Base-by-base conservation (phyloP, 2,797 vertebrate species). In the Garrulus glandarius region DNA sequence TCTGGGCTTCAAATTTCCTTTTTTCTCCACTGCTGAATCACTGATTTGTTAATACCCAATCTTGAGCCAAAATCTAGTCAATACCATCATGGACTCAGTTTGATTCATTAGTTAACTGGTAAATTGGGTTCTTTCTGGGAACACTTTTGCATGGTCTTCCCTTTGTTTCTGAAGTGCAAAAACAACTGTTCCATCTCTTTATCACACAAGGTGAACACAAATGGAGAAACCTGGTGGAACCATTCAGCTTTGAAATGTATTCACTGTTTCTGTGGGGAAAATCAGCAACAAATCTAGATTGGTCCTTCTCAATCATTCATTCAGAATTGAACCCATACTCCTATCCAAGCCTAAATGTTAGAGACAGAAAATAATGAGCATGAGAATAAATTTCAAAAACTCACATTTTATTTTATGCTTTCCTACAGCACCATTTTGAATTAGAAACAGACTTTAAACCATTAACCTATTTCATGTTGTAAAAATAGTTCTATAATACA, bases 391-490 rank as follows among this genome's bases (percentile, higher is more conserved):
- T 74, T 95, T 74, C 64, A 81, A 87, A 95, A 67, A 17, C 5
- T 4, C 70, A 46, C 60, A n/a, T 32, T 84, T 92, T 65, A 46
- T 87, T 89, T 72, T 84, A 37, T 77, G 46, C 24, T 93, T 77
- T 93, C 23, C 81, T 84, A 75, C 41, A 52, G 47, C 53, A 87
- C 52, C 44, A 43, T 39, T 91, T 85, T 43, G 80, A 93, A 91
- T 88, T 83, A 75, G 84, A 95, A 95, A 65, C 68, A 92, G 53
- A 80, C 67, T 87, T 85, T 76, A 82, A 91, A 84, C 26, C 64
- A 94, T 95, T 92, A 87, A 75, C 59, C 29, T 52, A 92, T 94
- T 96, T 91, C 56, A 72, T 94, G 94, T 97, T 95, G 85, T 74
- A 95, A 94, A 89, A 67, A 74, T 59, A 59, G 68, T 84, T 85